These are phyloP conservation scores for Diadema setosum DNA, from an alignment of 35 echinoderm and acorn worm species.

Conservation along the genomic window DNA sequence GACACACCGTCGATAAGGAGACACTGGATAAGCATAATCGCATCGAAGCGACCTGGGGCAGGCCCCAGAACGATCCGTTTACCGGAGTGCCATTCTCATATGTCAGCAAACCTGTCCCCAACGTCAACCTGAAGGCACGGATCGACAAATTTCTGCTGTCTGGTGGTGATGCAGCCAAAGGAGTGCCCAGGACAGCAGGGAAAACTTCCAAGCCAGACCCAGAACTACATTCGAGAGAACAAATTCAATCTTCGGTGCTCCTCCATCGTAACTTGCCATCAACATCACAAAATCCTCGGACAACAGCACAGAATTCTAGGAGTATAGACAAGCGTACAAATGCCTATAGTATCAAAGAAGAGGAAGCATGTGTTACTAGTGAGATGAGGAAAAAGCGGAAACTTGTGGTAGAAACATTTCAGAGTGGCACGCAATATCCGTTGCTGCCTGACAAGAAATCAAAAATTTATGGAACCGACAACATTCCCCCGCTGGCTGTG, in stretches of 20 bases:
- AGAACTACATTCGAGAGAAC: not conserved
- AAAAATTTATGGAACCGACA: no score
- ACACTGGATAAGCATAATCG: conserved; percentile 65
- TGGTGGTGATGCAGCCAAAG: conserved; percentile 19
- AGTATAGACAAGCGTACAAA: not conserved
- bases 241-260: not conserved
- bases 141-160: conserved; percentile 78
- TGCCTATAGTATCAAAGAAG: not conserved
- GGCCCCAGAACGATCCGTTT: conserved; percentile 85
- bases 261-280: not conserved
- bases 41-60: conserved; percentile 82
- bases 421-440: no score
- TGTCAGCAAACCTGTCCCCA: conserved; percentile 73
- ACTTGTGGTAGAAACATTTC: no score
- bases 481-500: no score
- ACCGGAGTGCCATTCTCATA: conserved; percentile 73
- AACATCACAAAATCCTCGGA: not conserved
- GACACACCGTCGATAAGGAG: conserved; percentile 81
- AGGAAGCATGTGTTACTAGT: not conserved
- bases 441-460: no score
- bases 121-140: conserved; percentile 77
- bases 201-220: not conserved
- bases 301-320: not conserved
- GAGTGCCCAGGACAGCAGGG: conserved; percentile 42
- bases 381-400: not conserved